Evolutionary conservation across 1,140 invertebrate genomes (phyloP), one percentile per base, ranked within the genome.

Genomic region (Druon quercuslanigerum): DNA sequence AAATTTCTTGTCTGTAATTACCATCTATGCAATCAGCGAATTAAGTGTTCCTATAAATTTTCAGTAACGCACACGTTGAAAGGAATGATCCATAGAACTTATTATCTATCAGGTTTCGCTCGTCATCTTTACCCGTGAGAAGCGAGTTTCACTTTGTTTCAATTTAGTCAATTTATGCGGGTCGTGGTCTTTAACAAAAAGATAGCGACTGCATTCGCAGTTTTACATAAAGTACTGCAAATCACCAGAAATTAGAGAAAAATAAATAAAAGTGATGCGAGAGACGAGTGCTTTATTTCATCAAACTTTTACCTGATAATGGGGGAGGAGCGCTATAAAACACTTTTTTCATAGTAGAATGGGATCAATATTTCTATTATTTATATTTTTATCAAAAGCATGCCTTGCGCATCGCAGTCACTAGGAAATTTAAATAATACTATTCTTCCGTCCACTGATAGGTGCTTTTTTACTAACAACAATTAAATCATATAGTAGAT

Each of bases 111-210:
- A 40, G 46, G 60, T 66, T 66, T 66, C 60, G 60, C 60, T 66
- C 60, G 40, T 66, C 60, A 66, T 66, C 60, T 66, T 66, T 66
- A 66, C 33, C 20, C 60, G 60, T 66, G 60, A 66, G 60, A 66
- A 66, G 17, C 60, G 25, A 40, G 60, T 66, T 66, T 66, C 60
- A 40, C 60, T 66, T 66, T 66, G 33, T 66, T 66, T 66, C 60
- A 66, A 66, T 66, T 66, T 66, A 66, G 40, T 40, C 33, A 66
- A 66, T 66, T 66, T 66, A 66, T 66, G 60, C 60, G n/a, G 60
- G 60, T 66, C 60, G 60, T 66, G 60, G 60, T 66, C 60, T 66
- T 66, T 66, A 25, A 46, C 60, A 66, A 33, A 46, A 66, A 40
- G 60, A 66, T 66, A 33, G 40, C 40, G 33, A 46, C 4, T 46